Evolutionary conservation across 1,140 invertebrate species (phyloP).

Genomic region (Trichomalopsis sarcophagae): DNA sequence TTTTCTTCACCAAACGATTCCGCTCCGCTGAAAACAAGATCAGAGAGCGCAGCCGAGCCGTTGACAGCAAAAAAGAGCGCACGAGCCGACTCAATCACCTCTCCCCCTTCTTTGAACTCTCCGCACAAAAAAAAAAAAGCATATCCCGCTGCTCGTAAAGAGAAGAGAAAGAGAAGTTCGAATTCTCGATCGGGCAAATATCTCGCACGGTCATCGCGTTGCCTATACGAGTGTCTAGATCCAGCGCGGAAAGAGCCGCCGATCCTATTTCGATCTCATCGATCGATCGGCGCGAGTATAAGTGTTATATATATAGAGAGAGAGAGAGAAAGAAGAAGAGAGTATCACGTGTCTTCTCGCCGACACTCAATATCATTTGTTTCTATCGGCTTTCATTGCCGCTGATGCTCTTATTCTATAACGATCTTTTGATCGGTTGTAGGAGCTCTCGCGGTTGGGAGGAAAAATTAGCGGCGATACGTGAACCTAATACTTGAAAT

Average conservation of each 20-base stretch:
- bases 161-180: slow-evolving; percentile 33
- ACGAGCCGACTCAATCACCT: not conserved
- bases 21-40: too few relatives aligned
- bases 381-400: not conserved
- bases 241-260: too few relatives aligned
- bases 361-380: slow-evolving; percentile 5
- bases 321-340: not conserved
- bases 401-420: too few relatives aligned
- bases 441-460: too few relatives aligned
- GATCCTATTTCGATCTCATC: slow-evolving; percentile 9
- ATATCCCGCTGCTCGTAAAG: not conserved
- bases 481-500: too few relatives aligned
- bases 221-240: not conserved
- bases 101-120: not conserved
- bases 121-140: not conserved
- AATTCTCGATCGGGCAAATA: not conserved
- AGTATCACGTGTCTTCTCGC: slow-evolving; percentile 20
- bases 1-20: too few relatives aligned
- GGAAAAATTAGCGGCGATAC: too few relatives aligned
- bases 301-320: too few relatives aligned
- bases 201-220: slow-evolving; percentile 44
- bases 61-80: not conserved
- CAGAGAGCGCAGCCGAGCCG: too few relatives aligned
- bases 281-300: slow-evolving; percentile 9
- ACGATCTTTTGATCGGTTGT: too few relatives aligned